Conservation (phyloP, 2,113 vertebrate species). For the Oxyruncus cristatus region DNA sequence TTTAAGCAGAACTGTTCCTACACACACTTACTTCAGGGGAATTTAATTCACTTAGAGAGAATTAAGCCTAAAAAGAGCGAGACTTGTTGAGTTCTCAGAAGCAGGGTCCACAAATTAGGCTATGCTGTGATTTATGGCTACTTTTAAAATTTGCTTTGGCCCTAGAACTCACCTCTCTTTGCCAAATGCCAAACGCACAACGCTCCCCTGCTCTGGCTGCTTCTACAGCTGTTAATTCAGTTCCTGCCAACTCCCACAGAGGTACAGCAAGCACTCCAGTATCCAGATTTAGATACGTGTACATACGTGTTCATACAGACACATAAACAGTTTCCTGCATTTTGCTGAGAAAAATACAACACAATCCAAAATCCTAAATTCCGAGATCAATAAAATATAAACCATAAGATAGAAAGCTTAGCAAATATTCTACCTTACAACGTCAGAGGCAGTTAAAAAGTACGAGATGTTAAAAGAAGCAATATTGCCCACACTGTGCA, state of each 20-base stretch:
- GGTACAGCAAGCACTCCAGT: not conserved
- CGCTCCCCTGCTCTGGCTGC: not conserved
- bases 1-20: conserved; percentile 58
- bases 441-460: not conserved
- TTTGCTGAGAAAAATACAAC: not conserved
- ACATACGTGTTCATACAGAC: no score
- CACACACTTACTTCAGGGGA: conserved; percentile 4
- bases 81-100: not conserved
- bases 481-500: not conserved
- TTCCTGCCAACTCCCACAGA: not conserved
- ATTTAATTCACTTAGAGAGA: conserved; percentile 13
- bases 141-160: not conserved
- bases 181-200: not conserved
- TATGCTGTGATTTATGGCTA: not conserved
- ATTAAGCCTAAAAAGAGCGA: not conserved
- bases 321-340: not conserved
- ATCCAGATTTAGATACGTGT: not conserved
- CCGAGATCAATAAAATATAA: not conserved
- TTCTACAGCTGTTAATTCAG: not conserved
- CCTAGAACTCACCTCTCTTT: not conserved
- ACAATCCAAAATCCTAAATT: not conserved
- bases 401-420: not conserved
- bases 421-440: not conserved
- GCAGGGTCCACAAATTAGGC: rapidly evolving
- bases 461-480: not conserved